Base-by-base conservation (phyloP, 2,888 invertebrate genomes). In the Nomada hirtipes region DNA sequence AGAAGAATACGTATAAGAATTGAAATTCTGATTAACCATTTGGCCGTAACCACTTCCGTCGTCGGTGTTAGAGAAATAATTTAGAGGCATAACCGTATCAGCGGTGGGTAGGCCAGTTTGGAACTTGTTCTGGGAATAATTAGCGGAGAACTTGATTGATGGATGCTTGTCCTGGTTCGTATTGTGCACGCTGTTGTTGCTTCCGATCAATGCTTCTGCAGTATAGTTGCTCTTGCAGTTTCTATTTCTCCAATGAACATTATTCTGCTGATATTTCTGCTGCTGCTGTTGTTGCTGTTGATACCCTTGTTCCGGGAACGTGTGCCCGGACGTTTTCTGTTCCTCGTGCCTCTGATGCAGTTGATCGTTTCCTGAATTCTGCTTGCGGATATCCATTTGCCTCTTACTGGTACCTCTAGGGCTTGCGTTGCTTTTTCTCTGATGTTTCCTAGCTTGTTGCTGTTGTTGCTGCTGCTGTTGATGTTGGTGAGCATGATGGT, bases 161-260 rank as follows among this genome's bases (percentile, higher is more conserved):
- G 91, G 86, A 36, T 93, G 92, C 63, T 93, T 93, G 1, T 93
- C 93, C 0, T 89, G 86, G 57, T 82, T 90, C 3, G 85, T 87
- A 18, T 93, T 92, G 63, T 91, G 91, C 55, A 92, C 86, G 59
- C 84, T 92, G n/a, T 80, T 89, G 15, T 91, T 92, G 0, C 89
- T 88, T 1, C 94, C 91, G 60, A 94, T 94, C 23, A 94, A 75
- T 7, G 94, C 93, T 70, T 94, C 94, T 0, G 94, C 94, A 0
- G 94, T 94, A 67, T 94, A 94, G 79, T 93, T 94, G 69, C 93
- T 94, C 75, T 94, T 94, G 74, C 94, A 94, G 71, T 94, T 93
- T 68, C 94, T 88, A 59, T 89, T 91, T 68, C 93, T 89, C 93
- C 94, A 93, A 15, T 92, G 91, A 13, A 90, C 86, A 4, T 93